Evolutionary conservation across 2,797 vertebrate species (phyloP).

Genomic region (Margarornis squamiger): DNA sequence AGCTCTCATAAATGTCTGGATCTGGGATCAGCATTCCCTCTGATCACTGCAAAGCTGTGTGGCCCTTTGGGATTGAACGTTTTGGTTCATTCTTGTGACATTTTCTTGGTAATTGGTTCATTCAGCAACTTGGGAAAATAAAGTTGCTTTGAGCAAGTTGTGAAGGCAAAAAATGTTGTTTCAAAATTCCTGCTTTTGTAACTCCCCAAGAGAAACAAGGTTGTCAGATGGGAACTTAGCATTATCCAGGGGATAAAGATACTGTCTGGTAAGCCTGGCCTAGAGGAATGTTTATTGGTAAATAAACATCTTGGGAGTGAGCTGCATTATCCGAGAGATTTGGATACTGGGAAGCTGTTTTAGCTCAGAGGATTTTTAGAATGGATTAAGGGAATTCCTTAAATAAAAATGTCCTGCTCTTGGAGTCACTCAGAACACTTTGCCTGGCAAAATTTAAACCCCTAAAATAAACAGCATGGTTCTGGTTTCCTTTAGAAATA

Average conservation of each 20-base stretch:
- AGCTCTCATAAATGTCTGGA: neutral
- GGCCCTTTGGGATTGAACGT: neutral
- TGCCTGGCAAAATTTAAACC: neutral
- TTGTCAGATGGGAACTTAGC: slow-evolving; percentile 22
- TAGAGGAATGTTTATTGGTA: slow-evolving; percentile 38
- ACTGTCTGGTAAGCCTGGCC: slow-evolving; percentile 36
- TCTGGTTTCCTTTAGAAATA: neutral
- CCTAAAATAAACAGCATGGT: neutral
- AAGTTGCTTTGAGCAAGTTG: slow-evolving; percentile 12
- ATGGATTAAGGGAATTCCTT: slow-evolving; percentile 26
- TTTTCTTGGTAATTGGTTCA: neutral
- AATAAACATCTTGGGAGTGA: slow-evolving; percentile 41
- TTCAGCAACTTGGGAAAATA: neutral
- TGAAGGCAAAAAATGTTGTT: slow-evolving; percentile 15
- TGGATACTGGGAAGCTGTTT: slow-evolving; percentile 10
- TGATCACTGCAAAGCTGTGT: neutral
- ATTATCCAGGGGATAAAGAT: slow-evolving; percentile 57
- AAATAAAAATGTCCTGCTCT: neutral
- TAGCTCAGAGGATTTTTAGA: slow-evolving; percentile 29
- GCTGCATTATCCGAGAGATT: slow-evolving; percentile 24
- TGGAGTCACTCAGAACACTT: neutral
- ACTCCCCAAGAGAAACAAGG: slow-evolving; percentile 23
- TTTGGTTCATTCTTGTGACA: neutral
- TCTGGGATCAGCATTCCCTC: neutral
- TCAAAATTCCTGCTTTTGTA: slow-evolving; percentile 48